Conservation (phyloP, 1,140 invertebrate genomes). For the Hylaeus volcanicus region DNA sequence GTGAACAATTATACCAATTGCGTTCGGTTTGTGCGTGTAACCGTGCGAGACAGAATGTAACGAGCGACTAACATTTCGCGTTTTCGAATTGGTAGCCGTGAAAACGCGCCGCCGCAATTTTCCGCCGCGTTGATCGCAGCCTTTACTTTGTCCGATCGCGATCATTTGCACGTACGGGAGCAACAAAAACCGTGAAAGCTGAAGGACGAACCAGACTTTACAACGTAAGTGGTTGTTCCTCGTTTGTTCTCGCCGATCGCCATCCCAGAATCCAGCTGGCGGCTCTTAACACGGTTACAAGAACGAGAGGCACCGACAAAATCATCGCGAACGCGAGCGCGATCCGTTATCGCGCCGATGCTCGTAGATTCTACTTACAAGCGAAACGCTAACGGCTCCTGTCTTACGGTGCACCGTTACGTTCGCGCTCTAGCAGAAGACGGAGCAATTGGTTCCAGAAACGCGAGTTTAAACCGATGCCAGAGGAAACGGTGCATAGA, state of each 20-base stretch:
- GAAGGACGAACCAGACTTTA: neutral
- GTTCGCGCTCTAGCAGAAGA: neutral
- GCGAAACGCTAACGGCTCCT: slow-evolving; percentile 43
- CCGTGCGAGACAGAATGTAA: neutral
- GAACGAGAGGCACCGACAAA: slow-evolving; percentile 17
- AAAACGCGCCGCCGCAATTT: slow-evolving; percentile 1
- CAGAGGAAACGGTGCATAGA: neutral
- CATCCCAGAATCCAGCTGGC: neutral
- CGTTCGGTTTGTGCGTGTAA: neutral
- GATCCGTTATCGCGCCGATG: slow-evolving; percentile 31
- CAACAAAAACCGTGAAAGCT: neutral
- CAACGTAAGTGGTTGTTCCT: neutral
- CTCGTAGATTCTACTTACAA: slow-evolving; percentile 30
- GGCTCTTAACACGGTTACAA: slow-evolving; percentile 31
- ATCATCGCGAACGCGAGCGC: slow-evolving; percentile 13
- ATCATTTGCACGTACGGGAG: neutral
- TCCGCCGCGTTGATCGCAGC: neutral
- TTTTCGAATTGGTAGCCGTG: neutral
- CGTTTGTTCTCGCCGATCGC: neutral
- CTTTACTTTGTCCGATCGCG: neutral
- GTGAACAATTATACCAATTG: neutral
- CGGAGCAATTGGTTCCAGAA: neutral
- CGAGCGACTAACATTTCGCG: neutral
- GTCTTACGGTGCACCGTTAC: slow-evolving; percentile 46
- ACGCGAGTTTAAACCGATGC: neutral